phyloP scores from a whole-genome alignment of 2,888 invertebrate species.

The Rotaria macrura region DNA sequence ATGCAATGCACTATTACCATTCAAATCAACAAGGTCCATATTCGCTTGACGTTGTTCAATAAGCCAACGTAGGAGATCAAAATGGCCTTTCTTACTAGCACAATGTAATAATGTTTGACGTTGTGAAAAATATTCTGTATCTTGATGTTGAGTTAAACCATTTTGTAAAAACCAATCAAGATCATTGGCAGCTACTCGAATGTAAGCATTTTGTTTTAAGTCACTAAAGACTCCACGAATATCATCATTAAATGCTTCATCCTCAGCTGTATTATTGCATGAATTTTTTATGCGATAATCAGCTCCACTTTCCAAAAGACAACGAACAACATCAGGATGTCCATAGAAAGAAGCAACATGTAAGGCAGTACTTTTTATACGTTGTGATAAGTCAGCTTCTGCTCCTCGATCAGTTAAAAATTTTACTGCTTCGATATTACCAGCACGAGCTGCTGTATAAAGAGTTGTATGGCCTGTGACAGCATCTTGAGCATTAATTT shows the following conservation, averaged over 20 bases:
- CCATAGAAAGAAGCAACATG: not conserved
- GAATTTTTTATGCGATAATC: not conserved
- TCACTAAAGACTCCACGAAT: not conserved
- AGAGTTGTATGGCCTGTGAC: not conserved
- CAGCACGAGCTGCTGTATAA: not conserved
- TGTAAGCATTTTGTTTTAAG: not conserved
- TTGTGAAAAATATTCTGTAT: not conserved
- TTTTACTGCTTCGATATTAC: not conserved
- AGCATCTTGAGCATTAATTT: not conserved
- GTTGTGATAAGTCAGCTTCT: not conserved
- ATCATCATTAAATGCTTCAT: not conserved
- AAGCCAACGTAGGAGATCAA: not conserved
- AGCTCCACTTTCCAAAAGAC: not conserved
- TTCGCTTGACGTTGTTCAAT: not conserved
- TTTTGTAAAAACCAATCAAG: not conserved
- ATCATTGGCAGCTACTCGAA: not conserved
- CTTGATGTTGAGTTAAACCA: not conserved
- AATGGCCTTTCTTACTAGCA: not conserved
- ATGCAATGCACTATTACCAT: conserved; percentile 39
- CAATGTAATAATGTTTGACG: not conserved
- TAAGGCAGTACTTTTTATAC: not conserved
- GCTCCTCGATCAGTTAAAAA: not conserved
- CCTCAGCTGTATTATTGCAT: not conserved
- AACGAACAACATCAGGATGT: not conserved
- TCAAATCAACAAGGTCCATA: not conserved